Conservation (phyloP, 1,140 invertebrate species). For the Diachasma alloeum region DNA sequence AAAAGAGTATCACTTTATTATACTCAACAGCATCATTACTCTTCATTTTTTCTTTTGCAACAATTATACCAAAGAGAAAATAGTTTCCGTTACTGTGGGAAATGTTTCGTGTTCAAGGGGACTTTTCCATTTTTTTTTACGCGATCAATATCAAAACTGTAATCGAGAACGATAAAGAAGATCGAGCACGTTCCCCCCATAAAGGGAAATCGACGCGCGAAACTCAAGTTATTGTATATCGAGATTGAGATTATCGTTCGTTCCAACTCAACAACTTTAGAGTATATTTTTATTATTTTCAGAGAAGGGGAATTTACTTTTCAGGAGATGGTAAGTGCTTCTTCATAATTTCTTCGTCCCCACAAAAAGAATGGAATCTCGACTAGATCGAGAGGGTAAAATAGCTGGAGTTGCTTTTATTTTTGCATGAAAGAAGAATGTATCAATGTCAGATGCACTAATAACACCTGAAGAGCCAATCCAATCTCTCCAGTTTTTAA, state of each 20-base stretch:
- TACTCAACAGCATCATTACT: neutral
- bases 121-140: neutral
- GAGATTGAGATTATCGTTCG: conserved; percentile 26
- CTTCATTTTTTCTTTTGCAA: neutral
- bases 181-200: conserved; percentile 28
- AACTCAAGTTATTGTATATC: conserved; percentile 23
- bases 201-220: conserved; percentile 26
- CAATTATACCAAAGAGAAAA: neutral
- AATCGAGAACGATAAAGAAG: conserved; percentile 32
- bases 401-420: neutral
- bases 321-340: neutral
- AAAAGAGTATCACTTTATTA: conserved; percentile 6
- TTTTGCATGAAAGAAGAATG: conserved; percentile 39
- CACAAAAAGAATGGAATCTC: too few species aligned
- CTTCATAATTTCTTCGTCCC: neutral
- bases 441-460: conserved; percentile 55
- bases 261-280: conserved; percentile 22
- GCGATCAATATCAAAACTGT: conserved; percentile 22
- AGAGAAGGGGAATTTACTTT: neutral
- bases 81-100: neutral
- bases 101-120: neutral
- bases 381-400: neutral
- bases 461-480: conserved; percentile 50
- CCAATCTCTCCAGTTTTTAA: neutral
- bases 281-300: neutral